Evolutionary conservation across 2,113 vertebrate genomes (phyloP), one percentile per base, ranked within the genome.

Genomic region (Prinia subflava): DNA sequence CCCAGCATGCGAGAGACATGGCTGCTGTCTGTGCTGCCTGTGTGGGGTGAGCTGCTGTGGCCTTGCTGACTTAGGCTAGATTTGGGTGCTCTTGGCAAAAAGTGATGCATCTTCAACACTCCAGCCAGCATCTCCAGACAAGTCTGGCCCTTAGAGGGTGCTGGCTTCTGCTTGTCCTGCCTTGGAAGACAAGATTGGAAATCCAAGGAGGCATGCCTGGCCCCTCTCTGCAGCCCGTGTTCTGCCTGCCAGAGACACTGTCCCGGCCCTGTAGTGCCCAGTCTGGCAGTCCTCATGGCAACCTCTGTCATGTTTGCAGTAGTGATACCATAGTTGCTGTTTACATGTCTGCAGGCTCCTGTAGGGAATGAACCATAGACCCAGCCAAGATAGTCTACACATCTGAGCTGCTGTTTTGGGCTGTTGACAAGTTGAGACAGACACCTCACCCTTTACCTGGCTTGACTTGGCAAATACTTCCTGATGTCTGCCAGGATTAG

Each of bases 1-100:
- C 39, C 7, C 27, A 9, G 1, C 1, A 2, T 60, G 60, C 1
- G 2, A 41, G 71, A 65, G 39, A 70, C 15, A 3, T 4, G 7
- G 41, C 59, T 5, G 21, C 73, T 74, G 44, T 28, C 19, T 15
- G 6, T 15, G 3, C 52, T 80, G 52, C 33, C 23, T 15, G 10
- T 13, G 3, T 3, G 6, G 35, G 35, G 13, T 52, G 9, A 67
- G 20, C 73, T 92, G n/a, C 46, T 70, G 22, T 33, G 35, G n/a
- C 21, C 46, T 73, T 55, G 30, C 65, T 89, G 24, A 49, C 33
- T 52, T 10, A 17, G 44, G 28, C 82, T 88, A 37, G 35, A 75
- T 42, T 88, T 86, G 70, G 11, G 67, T 83, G 80, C 78, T 90
- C 22, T 84, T 57, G 18, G 64, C 44, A 46, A 75, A 87, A 83